phyloP scores from a whole-genome alignment of 2,113 vertebrate species.

The Hippopotamus amphibius region DNA sequence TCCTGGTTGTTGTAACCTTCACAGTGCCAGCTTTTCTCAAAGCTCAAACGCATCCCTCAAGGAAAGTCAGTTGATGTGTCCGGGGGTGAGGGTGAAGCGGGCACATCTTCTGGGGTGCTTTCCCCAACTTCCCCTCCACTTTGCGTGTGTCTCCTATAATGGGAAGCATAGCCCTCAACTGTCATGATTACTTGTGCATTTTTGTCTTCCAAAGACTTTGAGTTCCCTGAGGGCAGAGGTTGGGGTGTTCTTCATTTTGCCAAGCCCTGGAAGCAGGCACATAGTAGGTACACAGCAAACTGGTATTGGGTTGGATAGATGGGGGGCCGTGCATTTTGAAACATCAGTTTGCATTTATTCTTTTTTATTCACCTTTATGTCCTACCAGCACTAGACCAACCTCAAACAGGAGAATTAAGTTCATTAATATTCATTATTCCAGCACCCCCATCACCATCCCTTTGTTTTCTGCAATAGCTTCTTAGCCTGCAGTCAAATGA shows the following conservation, averaged over 20 bases:
- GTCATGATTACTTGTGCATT: not conserved
- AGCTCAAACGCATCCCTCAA: not conserved
- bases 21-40: not conserved
- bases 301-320: not conserved
- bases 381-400: constrained; percentile 81
- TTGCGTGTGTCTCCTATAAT: not conserved
- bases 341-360: constrained; percentile 82
- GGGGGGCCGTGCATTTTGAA: constrained; percentile 42
- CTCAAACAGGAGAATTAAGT: constrained; percentile 85
- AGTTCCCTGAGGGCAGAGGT: not conserved
- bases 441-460: constrained; percentile 85
- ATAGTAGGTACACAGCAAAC: not conserved
- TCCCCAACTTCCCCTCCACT: not conserved
- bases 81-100: not conserved
- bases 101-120: not conserved
- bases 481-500: constrained; percentile 91
- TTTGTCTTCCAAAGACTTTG: not conserved
- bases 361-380: constrained; percentile 82
- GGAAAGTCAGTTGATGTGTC: not conserved
- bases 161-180: not conserved
- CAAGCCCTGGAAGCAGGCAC: not conserved
- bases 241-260: not conserved
- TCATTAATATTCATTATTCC: constrained; percentile 90
- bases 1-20: not conserved
- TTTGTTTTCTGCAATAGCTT: constrained; percentile 91